Evolutionary conservation across 2,113 vertebrate genomes (phyloP).

Genomic region (Thunnus thynnus): DNA sequence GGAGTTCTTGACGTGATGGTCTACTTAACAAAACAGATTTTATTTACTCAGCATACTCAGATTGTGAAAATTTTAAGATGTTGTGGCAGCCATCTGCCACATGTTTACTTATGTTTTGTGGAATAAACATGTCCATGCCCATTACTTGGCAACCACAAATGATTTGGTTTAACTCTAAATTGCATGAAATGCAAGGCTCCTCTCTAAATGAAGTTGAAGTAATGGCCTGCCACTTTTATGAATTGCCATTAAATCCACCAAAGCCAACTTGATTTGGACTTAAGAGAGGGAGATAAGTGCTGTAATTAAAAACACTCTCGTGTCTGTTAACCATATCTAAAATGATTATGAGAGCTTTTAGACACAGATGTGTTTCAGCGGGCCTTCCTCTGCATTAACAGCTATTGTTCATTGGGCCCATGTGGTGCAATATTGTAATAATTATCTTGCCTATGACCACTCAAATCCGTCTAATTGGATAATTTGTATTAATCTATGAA

Average conservation of each 20-base stretch:
- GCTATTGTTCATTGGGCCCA: conserved; percentile 49
- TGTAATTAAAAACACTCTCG: conserved; percentile 53
- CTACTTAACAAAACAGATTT: conserved; percentile 23
- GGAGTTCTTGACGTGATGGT: conserved; percentile 32
- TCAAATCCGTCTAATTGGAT: conserved; percentile 56
- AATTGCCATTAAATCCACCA: conserved; percentile 50
- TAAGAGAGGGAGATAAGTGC: conserved; percentile 14
- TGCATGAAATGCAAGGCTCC: conserved; percentile 46
- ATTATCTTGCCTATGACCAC: conserved; percentile 13
- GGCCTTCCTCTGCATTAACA: conserved; percentile 29
- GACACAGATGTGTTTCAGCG: conserved; percentile 37
- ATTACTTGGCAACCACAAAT: conserved; percentile 33
- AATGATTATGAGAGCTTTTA: conserved; percentile 37
- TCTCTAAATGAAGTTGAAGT: conserved; percentile 10
- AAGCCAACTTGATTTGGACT: conserved; percentile 40
- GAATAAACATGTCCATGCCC: conserved; percentile 38
- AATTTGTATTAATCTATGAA: conserved; percentile 54
- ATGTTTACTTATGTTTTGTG: conserved; percentile 30
- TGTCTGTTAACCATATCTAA: conserved; percentile 42
- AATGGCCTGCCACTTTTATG: conserved; percentile 30
- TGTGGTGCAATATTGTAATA: conserved; percentile 39
- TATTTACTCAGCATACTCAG: conserved; percentile 38
- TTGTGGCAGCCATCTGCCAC: conserved; percentile 23
- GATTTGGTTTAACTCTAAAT: conserved; percentile 36
- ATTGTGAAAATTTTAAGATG: conserved; percentile 2